Base-by-base conservation (phyloP, 2,797 vertebrate species). In the Catostomus latipinnis region DNA sequence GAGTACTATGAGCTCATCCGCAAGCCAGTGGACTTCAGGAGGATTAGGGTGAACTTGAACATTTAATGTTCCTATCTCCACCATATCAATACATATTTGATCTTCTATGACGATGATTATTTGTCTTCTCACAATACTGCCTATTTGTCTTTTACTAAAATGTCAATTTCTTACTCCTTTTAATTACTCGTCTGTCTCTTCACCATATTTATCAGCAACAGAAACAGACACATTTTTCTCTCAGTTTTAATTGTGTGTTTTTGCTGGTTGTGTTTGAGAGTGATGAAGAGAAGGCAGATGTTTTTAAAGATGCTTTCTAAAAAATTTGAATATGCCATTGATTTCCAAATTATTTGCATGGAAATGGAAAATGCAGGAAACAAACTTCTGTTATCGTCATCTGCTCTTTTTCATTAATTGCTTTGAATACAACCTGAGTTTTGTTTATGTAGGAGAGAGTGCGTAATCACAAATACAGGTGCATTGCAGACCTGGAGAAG, bases 1-100 rank as follows among this genome's bases (percentile, higher is more conserved):
- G 98, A 99, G 87, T 99, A 99, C 90, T 99, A 99, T 54, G 97
- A 99, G 88, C 93, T 99, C 88, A 99, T 99, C 89, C 94, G 97
- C 76, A 99, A 99, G 82, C 98, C 98, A 0, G 98, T 99, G 87
- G 98, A 99, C 91, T 99, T 99, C 93, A 96, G 98, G 87, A 96
- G 98, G 91, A 99, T 99, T 90, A 97, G 98, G 94, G 98, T 99
- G 92, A 5, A 63, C 53, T n/a, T 5, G 76, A 58, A 46, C 43
- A 11, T 68, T 57, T 65, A 22, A 57, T 57, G n/a, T 13, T n/a
- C 46, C 52, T n/a, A 12, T 9, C 62, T n/a, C 5, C 11, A 58
- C 46, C 43, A 50, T 1, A 48, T 56, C 22, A 50, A 6, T 58
- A n/a, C 22, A 6, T 22, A 11, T 49, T 11, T 49, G 3, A 74